Evolutionary conservation across 1,140 invertebrate genomes (phyloP).

Genomic region (Panulirus ornatus): DNA sequence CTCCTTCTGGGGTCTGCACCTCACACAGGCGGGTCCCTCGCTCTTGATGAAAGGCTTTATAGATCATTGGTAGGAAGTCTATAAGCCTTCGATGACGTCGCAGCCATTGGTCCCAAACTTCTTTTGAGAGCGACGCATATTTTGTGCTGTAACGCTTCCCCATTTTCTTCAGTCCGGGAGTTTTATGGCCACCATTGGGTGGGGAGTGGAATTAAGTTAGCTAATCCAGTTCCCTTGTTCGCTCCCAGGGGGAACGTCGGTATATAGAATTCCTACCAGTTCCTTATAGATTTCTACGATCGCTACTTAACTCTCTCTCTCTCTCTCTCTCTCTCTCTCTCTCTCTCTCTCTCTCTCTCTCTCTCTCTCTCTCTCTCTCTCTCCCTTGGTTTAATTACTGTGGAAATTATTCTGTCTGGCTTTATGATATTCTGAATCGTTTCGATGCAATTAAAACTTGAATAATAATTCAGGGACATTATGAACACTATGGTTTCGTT

Average conservation of each 20-base stretch:
- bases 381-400: not conserved
- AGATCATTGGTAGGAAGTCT: too few species aligned
- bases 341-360: not conserved
- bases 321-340: slow-evolving; percentile 10
- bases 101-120: not conserved
- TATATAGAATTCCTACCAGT: too few species aligned
- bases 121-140: not conserved
- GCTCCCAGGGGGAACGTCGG: too few species aligned
- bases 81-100: too few species aligned
- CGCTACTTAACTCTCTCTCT: not conserved
- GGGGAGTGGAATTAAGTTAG: slow-evolving; percentile 9
- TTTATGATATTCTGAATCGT: slow-evolving; percentile 2
- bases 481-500: too few species aligned
- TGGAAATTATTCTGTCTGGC: not conserved
- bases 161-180: not conserved
- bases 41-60: too few species aligned
- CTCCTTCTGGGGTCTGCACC: not conserved
- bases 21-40: not conserved
- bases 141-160: not conserved
- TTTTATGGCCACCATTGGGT: not conserved
- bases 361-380: not conserved
- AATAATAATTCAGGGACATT: too few species aligned
- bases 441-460: not conserved
- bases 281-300: not conserved
- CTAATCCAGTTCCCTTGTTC: not conserved